These are phyloP conservation scores for Ceramica pisi DNA, from an alignment of 2,888 invertebrate genomes.

Conservation along the genomic window DNA sequence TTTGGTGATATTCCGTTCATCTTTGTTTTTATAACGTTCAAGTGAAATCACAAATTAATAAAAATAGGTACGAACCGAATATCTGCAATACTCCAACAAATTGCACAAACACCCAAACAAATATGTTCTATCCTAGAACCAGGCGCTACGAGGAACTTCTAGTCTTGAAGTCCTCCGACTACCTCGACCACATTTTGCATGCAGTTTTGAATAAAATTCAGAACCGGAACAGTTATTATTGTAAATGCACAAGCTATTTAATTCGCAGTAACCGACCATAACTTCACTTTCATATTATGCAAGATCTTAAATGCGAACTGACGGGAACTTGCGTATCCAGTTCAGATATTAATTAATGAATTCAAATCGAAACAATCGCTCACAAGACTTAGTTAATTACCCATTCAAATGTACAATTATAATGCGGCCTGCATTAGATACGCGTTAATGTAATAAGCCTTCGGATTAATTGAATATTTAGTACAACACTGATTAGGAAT, in stretches of 20 bases:
- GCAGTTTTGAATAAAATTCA: neutral
- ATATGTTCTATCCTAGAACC: too few species aligned
- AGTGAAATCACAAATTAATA: too few species aligned
- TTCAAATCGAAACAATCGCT: constrained; percentile 60
- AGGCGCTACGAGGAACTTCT: too few species aligned
- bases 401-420: constrained; percentile 49
- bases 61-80: too few species aligned
- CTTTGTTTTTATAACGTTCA: too few species aligned
- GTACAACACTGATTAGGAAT: constrained; percentile 20
- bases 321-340: constrained; percentile 36
- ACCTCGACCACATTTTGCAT: neutral
- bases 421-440: constrained; percentile 31
- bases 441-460: constrained; percentile 21
- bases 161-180: too few species aligned
- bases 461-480: constrained; percentile 38
- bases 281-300: constrained; percentile 23
- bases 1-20: too few species aligned
- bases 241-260: neutral
- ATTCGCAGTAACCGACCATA: constrained; percentile 7
- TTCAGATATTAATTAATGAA: constrained; percentile 54
- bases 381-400: constrained; percentile 48
- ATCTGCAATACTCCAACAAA: too few species aligned
- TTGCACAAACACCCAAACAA: too few species aligned
- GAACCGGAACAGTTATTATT: neutral
- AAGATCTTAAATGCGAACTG: constrained; percentile 31